These are phyloP conservation scores for Hydrolagus colliei DNA, from an alignment of 2,797 vertebrate species.

Conservation along the genomic window DNA sequence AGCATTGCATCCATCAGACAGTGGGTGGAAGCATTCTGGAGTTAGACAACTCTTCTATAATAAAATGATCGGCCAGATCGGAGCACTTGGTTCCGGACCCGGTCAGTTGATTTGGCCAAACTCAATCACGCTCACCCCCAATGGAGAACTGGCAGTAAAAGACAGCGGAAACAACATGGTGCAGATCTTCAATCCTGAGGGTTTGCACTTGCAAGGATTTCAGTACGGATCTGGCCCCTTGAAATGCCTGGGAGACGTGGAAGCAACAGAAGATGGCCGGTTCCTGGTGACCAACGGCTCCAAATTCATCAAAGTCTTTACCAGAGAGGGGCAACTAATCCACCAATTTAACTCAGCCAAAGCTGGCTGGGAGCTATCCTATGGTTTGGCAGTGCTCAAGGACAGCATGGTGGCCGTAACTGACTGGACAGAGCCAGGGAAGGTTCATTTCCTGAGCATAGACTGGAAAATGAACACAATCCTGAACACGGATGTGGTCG, in stretches of 20 bases:
- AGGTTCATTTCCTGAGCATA: constrained; percentile 36
- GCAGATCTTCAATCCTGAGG: constrained; percentile 14
- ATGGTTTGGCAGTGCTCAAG: constrained; percentile 32
- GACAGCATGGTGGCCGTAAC: constrained; percentile 37
- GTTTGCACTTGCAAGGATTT: constrained; percentile 33
- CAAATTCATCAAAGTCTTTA: constrained; percentile 39
- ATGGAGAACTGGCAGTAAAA: constrained; percentile 36
- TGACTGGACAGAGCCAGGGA: constrained; percentile 35
- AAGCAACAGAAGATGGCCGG: constrained; percentile 33
- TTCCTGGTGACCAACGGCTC: constrained; percentile 32
- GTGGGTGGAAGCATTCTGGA: constrained; percentile 38
- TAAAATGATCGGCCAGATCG: constrained; percentile 35
- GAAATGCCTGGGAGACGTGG: constrained; percentile 34
- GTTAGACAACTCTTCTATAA: constrained; percentile 40
- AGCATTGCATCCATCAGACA: constrained; percentile 36
- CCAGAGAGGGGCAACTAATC: constrained; percentile 36
- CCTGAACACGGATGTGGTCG: constrained; percentile 37
- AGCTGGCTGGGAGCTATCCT: constrained; percentile 36
- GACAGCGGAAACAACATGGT: constrained; percentile 34
- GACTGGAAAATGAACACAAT: constrained; percentile 39
- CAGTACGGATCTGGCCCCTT: constrained; percentile 28
- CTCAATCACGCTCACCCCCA: constrained; percentile 33
- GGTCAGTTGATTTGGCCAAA: constrained; percentile 38
- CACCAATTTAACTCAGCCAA: constrained; percentile 35
- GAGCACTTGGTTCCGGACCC: constrained; percentile 25